Conservation (phyloP, 2,797 vertebrate genomes). For the Enteromius treurensis region DNA sequence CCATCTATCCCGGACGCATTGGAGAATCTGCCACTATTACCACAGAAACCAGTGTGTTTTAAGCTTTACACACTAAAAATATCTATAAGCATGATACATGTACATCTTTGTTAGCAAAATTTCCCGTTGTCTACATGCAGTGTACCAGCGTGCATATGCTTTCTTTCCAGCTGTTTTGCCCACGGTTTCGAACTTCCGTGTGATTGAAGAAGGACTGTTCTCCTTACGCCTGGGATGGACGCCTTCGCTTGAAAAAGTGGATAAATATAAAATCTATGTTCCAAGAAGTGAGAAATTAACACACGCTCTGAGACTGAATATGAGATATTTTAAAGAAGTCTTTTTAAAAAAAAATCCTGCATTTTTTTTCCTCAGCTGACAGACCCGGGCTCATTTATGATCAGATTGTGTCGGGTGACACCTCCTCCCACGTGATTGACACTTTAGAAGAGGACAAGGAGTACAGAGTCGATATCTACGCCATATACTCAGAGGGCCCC, state of each 20-base stretch:
- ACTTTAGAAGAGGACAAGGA: constrained; percentile 85
- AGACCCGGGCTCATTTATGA: constrained; percentile 80
- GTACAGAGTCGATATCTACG: constrained; percentile 84
- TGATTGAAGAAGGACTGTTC: constrained; percentile 85
- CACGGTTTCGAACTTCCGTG: constrained; percentile 85
- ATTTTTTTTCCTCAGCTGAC: constrained; percentile 70
- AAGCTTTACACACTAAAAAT: not conserved
- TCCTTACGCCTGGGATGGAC: constrained; percentile 87
- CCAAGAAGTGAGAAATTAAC: constrained; percentile 79
- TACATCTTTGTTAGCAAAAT: not conserved
- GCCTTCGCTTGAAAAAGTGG: constrained; percentile 75
- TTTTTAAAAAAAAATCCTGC: not conserved
- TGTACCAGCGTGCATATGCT: not conserved
- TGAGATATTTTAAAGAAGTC: not conserved
- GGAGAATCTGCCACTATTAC: constrained; percentile 75
- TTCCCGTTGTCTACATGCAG: not conserved
- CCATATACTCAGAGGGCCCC: constrained; percentile 78
- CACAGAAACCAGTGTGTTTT: constrained; percentile 80
- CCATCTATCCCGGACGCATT: constrained; percentile 76
- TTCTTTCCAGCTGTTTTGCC: constrained; percentile 76
- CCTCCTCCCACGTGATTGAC: constrained; percentile 83
- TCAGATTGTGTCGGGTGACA: constrained; percentile 76
- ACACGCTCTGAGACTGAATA: not conserved
- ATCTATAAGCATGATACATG: not conserved
- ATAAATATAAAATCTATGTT: constrained; percentile 87